These are phyloP conservation scores for Falco cherrug DNA, from an alignment of 2,797 vertebrate genomes.

Conservation along the genomic window DNA sequence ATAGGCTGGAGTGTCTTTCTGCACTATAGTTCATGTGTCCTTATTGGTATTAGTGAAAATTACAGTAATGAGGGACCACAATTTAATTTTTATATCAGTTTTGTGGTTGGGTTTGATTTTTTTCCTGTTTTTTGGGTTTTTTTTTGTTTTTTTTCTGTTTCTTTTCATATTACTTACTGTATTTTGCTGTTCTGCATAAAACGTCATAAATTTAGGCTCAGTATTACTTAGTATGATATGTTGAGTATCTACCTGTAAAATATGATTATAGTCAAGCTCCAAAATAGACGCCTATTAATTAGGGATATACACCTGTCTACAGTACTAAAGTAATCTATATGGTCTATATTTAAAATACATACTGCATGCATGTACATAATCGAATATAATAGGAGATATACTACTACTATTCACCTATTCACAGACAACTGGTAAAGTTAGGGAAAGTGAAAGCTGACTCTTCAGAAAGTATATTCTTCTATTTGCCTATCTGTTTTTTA, in stretches of 20 bases:
- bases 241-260: neutral
- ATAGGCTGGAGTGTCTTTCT: slow-evolving; percentile 4
- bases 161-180: neutral
- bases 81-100: neutral
- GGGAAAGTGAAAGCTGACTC: neutral
- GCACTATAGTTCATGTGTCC: neutral
- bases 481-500: neutral
- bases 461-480: neutral
- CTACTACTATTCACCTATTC: neutral
- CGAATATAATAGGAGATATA: neutral
- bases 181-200: neutral
- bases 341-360: neutral
- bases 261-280: neutral
- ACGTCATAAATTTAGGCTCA: neutral
- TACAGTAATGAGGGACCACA: neutral
- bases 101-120: neutral
- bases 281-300: neutral
- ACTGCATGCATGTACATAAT: neutral
- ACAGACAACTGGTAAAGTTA: neutral
- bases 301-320: neutral
- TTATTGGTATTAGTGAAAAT: neutral
- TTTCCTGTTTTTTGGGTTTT: neutral
- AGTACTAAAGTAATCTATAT: neutral
- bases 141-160: neutral
- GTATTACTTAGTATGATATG: accelerated